Evolutionary conservation across 2,797 vertebrate species (phyloP), one percentile per base, ranked within the genome.

Genomic region (Myotis findleyi): DNA sequence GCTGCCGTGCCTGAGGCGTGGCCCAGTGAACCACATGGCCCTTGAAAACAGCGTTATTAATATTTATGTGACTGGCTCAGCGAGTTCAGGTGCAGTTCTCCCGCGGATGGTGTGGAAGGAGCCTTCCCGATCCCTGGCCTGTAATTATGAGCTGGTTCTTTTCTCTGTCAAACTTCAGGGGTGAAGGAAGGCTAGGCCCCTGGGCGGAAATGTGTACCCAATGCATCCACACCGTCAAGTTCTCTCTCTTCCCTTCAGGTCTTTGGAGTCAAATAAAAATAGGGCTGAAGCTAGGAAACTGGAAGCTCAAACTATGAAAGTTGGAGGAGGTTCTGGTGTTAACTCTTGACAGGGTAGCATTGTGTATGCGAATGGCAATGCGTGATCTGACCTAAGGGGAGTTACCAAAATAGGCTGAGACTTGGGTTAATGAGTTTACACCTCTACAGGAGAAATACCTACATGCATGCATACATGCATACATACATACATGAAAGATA

Each of bases 21-120:
- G 97, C 96, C 94, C 83, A 84, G 81, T 94, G 97, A 96, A 94
- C 95, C 97, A 96, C 95, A 89, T 95, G 95, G 66, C 66, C 6
- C 92, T 95, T 97, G 98, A 97, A 97, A 98, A 97, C 1, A 86
- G 69, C 79, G 92, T 0, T 0, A 97, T 98, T 98, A 98, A 98
- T 98, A 98, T 98, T 98, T 97, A 98, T 97, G 96, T 10, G 93
- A 69, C 57, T 96, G 92, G 95, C 96, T 94, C 97, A 97, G 87
- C 88, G 96, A 87, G 95, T 97, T 97, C 94, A 96, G 95, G 97
- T 94, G 96, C 87, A 93, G 84, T 79, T 79, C 95, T 89, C 97
- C 94, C 16, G 41, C 90, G 44, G 44, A 0, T 59, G 93, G 71
- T 59, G 30, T 66, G 73, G 71, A 96, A 47, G 36, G 71, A 33